These are phyloP conservation scores for Excalfactoria chinensis DNA, from an alignment of 2,113 vertebrate species.

Conservation along the genomic window DNA sequence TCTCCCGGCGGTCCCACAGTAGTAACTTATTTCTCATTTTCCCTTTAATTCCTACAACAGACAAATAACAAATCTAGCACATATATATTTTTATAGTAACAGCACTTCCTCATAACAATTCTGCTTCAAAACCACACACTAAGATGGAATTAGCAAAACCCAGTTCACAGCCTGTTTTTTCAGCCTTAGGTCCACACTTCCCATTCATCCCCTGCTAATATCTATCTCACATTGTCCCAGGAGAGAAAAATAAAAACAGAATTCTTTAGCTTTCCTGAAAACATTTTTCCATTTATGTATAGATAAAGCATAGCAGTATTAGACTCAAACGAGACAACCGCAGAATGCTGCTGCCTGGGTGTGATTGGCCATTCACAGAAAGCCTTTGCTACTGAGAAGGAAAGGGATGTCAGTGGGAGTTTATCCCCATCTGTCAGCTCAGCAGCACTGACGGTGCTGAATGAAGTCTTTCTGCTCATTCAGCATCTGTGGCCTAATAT, in stretches of 20 bases:
- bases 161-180: background rate
- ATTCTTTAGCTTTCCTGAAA: background rate
- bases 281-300: background rate
- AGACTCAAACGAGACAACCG: background rate
- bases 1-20: background rate
- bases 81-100: background rate
- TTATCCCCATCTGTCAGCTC: background rate
- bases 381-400: background rate
- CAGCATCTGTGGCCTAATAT: background rate
- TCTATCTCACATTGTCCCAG: accelerated
- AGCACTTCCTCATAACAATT: background rate
- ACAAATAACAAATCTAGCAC: background rate
- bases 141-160: background rate
- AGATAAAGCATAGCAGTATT: accelerated
- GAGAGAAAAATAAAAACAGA: background rate
- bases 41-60: background rate
- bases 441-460: background rate
- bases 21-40: background rate
- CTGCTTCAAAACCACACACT: background rate
- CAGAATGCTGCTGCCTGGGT: background rate
- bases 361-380: background rate
- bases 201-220: background rate
- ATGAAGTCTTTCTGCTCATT: background rate
- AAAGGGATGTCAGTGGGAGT: background rate
- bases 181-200: background rate